Evolutionary conservation across 2,888 invertebrate species (phyloP).

Genomic region (Oscheius sp.): DNA sequence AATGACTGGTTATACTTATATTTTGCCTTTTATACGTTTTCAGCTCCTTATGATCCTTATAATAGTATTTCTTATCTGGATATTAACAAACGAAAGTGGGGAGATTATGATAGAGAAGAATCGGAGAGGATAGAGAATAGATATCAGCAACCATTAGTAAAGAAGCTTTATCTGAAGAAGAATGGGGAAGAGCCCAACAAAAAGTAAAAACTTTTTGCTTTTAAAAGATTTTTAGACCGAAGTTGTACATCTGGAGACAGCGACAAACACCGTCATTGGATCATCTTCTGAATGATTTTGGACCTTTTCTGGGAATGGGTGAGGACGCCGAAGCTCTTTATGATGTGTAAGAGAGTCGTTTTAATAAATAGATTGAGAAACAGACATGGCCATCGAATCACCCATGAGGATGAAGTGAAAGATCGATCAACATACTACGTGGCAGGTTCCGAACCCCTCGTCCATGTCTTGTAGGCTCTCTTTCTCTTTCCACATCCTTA

Average conservation of each 20-base stretch:
- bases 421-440: conserved; percentile 56
- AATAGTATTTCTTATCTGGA: conserved; percentile 59
- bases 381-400: conserved; percentile 53
- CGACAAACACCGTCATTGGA: conserved; percentile 52
- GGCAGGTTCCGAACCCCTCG: conserved; percentile 43
- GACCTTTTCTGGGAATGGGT: conserved; percentile 51
- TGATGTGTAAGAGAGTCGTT: conserved; percentile 7
- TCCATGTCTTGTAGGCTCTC: conserved; percentile 37
- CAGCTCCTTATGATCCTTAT: conserved; percentile 50
- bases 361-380: background rate
- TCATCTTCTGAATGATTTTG: conserved; percentile 54
- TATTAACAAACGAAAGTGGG: conserved; percentile 56
- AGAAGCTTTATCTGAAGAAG: conserved; percentile 52
- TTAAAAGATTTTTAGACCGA: conserved; percentile 41
- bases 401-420: conserved; percentile 49
- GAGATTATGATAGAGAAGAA: conserved; percentile 50
- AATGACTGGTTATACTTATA: background rate
- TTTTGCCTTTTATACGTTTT: background rate
- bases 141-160: conserved; percentile 47
- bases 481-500: background rate
- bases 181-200: conserved; percentile 49
- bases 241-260: conserved; percentile 58
- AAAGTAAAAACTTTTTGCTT: conserved; percentile 35
- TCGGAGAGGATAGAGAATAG: conserved; percentile 36
- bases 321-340: conserved; percentile 37